Conservation (phyloP, 1,140 invertebrate genomes). For the Drosophila eugracilis region DNA sequence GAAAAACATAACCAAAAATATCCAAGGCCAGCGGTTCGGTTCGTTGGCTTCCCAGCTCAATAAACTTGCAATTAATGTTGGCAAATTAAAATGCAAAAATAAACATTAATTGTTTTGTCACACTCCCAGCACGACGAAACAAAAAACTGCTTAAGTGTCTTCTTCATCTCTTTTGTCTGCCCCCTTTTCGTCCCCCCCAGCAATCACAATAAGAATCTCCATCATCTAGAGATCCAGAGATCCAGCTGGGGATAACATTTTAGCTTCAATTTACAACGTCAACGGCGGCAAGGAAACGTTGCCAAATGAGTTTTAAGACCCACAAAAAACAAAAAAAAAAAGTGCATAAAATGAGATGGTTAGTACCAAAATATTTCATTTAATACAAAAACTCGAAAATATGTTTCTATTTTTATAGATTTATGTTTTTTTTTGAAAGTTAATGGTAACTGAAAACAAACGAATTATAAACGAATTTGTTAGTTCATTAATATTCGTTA, state of each 20-base stretch:
- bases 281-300: conserved; percentile 6
- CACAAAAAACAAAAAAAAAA: neutral
- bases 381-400: no score
- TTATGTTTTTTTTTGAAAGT: neutral
- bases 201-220: conserved; percentile 1
- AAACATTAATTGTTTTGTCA: conserved; percentile 83
- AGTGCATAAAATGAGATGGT: conserved; percentile 9
- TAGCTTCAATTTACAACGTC: conserved; percentile 45
- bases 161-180: conserved; percentile 11
- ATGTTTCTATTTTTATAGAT: neutral
- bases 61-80: conserved; percentile 83
- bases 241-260: conserved; percentile 50
- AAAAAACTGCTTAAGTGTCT: conserved; percentile 63
- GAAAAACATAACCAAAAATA: neutral
- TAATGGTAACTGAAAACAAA: no score
- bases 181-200: conserved; percentile 2
- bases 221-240: conserved; percentile 18
- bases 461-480: neutral
- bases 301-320: conserved; percentile 3
- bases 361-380: neutral
- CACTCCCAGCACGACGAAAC: conserved; percentile 20
- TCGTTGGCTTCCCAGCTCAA: conserved; percentile 77
- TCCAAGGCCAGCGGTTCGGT: conserved; percentile 71
- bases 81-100: conserved; percentile 84
- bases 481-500: no score